Evolutionary conservation across 2,888 invertebrate species (phyloP), one percentile per base, ranked within the genome.

Genomic region (Agonopterix heracliana): DNA sequence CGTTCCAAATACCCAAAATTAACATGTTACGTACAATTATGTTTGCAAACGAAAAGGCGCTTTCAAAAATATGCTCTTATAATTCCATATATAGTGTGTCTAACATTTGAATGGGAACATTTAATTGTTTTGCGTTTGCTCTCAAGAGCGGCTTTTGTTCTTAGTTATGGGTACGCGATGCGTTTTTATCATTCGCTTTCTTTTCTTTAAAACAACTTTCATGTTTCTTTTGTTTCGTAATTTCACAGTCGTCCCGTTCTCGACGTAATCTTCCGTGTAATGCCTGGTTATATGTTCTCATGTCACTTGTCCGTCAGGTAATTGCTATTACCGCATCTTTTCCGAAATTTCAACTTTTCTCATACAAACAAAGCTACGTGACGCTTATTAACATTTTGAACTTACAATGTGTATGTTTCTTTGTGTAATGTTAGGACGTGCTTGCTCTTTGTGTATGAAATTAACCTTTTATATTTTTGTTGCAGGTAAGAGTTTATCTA

Each of bases 211-310:
- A 55, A 54, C 63, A 69, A 75, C 81, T 86, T 85, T 86, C 83
- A 69, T 81, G 77, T 65, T 62, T 72, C 71, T 71, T 74, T 78
- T 78, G 81, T 87, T 78, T 81, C 82, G 80, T 81, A 81, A 85
- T 80, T 78, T 71, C 67, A 63, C 72, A 68, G 66, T 71, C 68
- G 67, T 70, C 72, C 67, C 71, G 70, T 70, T 60, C 59, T 57
- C 57, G 57, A 74, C 77, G 78, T 81, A 83, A 82, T 78, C 68
- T 74, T 64, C 65, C 74, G 64, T 80, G 70, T 78, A 73, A 79
- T 79, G 68, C 61, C 66, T 64, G 65, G 63, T 62, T 71, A 63
- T 71, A 59, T 66, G 70, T 64, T 77, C 74, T 71, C 77, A 74
- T 83, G 80, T 79, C 75, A 74, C 70, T 51, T 52, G 26, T 26